Evolutionary conservation across 2,888 invertebrate species (phyloP).

Genomic region (Eubasilissa splendida): DNA sequence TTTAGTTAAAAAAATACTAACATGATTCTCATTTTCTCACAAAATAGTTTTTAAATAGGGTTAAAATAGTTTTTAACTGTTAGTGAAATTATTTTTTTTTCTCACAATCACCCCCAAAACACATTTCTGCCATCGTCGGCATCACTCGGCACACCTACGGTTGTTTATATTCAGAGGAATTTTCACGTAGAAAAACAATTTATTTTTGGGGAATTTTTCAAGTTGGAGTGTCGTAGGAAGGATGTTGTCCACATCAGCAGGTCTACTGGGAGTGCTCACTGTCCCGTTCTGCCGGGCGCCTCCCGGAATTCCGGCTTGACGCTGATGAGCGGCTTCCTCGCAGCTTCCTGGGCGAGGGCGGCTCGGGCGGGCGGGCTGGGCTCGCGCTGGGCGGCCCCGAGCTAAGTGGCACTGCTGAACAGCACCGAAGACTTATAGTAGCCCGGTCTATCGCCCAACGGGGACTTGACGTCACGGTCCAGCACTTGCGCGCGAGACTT

Average conservation of each 20-base stretch:
- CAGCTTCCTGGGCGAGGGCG: constrained; percentile 60
- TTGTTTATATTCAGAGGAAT: no score
- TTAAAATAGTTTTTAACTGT: no score
- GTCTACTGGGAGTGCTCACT: neutral
- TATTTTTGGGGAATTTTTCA: neutral
- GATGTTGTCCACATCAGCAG: neutral
- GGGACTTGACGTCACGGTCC: constrained; percentile 90
- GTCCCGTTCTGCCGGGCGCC: constrained; percentile 44
- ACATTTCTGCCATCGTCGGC: no score
- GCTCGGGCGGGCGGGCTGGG: constrained; percentile 46
- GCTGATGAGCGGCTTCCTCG: constrained; percentile 71
- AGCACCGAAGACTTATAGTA: constrained; percentile 94
- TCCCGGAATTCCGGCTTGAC: constrained; percentile 73
- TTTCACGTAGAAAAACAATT: no score
- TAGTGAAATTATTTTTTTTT: no score
- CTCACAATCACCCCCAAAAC: no score
- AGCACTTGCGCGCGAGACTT: constrained; percentile 85
- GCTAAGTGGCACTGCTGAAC: constrained; percentile 89
- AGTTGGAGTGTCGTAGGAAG: constrained; percentile 6
- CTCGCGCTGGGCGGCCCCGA: constrained; percentile 60
- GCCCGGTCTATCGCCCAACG: constrained; percentile 84
- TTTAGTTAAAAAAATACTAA: no score
- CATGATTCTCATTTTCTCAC: no score
- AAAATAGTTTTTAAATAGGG: no score
- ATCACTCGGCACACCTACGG: no score